Evolutionary conservation across 1,140 invertebrate species (phyloP).

Genomic region (Cotesia glomerata): DNA sequence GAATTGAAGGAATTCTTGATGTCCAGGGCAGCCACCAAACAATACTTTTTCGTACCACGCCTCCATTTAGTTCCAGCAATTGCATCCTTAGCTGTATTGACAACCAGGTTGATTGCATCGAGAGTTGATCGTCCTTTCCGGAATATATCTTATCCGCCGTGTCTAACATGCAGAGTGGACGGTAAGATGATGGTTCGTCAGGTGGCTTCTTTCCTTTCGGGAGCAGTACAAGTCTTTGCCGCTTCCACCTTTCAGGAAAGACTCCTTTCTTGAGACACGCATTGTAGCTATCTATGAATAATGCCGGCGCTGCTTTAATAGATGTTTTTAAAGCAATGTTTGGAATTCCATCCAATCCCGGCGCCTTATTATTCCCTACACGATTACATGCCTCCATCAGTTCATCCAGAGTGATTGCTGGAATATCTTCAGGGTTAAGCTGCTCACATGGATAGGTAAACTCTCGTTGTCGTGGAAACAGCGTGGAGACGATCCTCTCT

Average conservation of each 20-base stretch:
- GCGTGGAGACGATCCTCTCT: neutral
- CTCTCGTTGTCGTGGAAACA: neutral
- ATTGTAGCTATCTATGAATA: neutral
- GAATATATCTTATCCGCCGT: neutral
- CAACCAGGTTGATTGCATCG: neutral
- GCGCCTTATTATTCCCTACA: constrained; percentile 40
- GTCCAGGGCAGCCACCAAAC: constrained; percentile 19
- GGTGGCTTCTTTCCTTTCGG: neutral
- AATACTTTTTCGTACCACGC: constrained; percentile 6
- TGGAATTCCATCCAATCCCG: constrained; percentile 45
- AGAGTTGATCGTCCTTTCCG: neutral
- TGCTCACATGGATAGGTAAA: fast-evolving
- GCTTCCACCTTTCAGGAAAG: neutral
- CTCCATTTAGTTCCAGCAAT: constrained; percentile 1
- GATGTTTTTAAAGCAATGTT: neutral
- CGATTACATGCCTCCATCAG: constrained; percentile 29
- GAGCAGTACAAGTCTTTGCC: neutral
- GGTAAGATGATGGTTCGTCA: neutral
- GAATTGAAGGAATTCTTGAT: constrained; percentile 35
- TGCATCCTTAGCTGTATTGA: neutral
- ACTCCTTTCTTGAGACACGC: neutral
- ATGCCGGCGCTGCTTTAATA: neutral
- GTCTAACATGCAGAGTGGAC: neutral
- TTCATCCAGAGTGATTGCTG: constrained; percentile 25
- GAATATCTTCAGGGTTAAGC: neutral